Evolutionary conservation across 1,140 invertebrate genomes (phyloP), one percentile per base, ranked within the genome.

Genomic region (Eupeodes corollae): DNA sequence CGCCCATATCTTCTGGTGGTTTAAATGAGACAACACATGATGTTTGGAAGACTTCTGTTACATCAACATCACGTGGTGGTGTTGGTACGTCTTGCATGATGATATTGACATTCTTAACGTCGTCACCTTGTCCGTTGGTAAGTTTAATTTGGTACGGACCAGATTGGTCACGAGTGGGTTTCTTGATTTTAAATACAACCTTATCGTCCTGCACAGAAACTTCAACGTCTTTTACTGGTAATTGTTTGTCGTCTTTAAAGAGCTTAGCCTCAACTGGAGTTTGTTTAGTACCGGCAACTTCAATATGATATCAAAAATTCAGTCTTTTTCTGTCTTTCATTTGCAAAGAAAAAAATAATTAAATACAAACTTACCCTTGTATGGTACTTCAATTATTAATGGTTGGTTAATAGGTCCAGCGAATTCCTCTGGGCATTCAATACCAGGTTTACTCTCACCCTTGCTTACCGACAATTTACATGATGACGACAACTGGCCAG

Each of bases 1-100:
- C 93, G 62, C 97, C 97, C 67, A 97, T 90, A 62, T 98, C 94
- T 58, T 83, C 79, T 1, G 91, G 89, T 46, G 82, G 75, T 56
- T 95, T 91, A 87, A 95, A 99, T 16, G 81, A 73, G 0, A 99
- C 80, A 26, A 88, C 80, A 70, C 93, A 98, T 14, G 86, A 88
- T 48, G 88, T 89, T 57, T 91, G 84, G 70, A 86, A 97, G 1
- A 99, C 76, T 52, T 99, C 93, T 2, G 79, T 79, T 1, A 98
- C 88, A 56, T 94, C 84, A 15, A 99, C 79, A 53, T 94, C 86
- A 60, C 80, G 75, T 8, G 96, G 96, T 34, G 84, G 73, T 37
- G 80, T 74, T 30, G 96, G 96, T 16, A 84, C 88, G 66, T 91
- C 91, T 84, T 91, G 88, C 80, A 93, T 91, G 46, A 80, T 85